Conservation (phyloP, 2,113 vertebrate species). For the Theristicus caerulescens region DNA sequence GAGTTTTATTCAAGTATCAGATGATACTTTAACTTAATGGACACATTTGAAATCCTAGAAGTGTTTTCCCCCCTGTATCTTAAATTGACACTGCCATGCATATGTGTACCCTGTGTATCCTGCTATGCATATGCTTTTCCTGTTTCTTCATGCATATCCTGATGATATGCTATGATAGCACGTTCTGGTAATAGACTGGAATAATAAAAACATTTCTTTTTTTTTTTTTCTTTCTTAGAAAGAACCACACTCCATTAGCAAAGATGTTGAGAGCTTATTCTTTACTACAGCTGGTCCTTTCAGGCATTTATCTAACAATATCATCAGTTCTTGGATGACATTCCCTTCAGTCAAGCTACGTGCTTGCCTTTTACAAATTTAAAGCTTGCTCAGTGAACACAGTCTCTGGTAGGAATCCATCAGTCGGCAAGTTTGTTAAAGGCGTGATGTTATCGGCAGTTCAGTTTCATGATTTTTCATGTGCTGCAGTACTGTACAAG, state of each 20-base stretch:
- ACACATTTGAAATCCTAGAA: background rate
- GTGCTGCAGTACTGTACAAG: background rate
- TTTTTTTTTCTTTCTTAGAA: background rate
- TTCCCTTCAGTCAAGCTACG: constrained; percentile 9
- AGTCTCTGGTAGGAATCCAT: background rate
- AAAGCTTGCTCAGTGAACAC: background rate
- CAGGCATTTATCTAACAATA: constrained; percentile 5
- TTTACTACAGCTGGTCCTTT: background rate
- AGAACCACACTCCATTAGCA: background rate
- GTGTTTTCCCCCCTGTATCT: background rate
- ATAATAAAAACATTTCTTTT: background rate
- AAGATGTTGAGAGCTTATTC: background rate
- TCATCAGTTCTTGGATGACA: constrained; percentile 8
- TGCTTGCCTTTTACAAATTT: background rate
- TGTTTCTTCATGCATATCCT: background rate
- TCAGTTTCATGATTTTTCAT: background rate
- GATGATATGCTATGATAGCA: background rate
- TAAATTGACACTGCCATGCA: background rate
- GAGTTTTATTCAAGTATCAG: background rate
- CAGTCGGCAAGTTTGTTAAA: background rate
- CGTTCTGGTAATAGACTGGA: background rate
- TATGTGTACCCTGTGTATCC: background rate
- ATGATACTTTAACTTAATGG: background rate
- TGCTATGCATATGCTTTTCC: background rate
- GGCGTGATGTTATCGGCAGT: background rate